A percentile compares a stretch with the other conserved stretches of the same genome.
phyloP scores from a whole-genome alignment of 2,888 invertebrate genomes.

The Drosophila sordidapex region DNA sequence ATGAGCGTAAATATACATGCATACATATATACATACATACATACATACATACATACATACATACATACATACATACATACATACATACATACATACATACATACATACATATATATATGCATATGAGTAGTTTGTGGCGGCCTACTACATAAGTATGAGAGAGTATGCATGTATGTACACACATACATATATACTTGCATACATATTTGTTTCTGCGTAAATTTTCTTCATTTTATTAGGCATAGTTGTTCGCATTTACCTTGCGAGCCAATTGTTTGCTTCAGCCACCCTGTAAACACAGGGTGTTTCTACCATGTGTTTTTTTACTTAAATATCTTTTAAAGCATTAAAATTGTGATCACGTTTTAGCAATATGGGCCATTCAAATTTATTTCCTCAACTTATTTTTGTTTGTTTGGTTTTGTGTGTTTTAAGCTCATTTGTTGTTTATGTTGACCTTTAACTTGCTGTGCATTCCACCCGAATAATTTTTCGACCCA shows the following conservation, averaged over 20 bases:
- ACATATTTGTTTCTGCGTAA: neutral
- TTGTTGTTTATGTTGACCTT: constrained; percentile 21
- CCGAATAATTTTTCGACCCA: constrained; percentile 23
- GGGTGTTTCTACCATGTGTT: neutral
- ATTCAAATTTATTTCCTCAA: neutral
- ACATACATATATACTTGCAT: neutral
- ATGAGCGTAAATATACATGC: neutral
- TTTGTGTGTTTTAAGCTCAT: neutral
- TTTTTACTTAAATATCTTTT: neutral
- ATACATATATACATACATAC: neutral
- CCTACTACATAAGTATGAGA: too few relatives aligned
- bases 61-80: too few relatives aligned
- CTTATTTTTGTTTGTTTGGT: constrained; percentile 6
- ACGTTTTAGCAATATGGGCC: constrained; percentile 3
- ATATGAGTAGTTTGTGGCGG: neutral
- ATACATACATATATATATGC: neutral
- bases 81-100: neutral
- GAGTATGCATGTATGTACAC: neutral
- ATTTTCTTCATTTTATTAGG: constrained; percentile 1
- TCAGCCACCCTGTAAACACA: neutral
- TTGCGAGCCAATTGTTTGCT: neutral
- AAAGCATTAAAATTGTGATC: neutral
- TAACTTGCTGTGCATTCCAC: constrained; percentile 27
- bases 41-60: neutral
- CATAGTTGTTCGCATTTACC: neutral